Conservation (phyloP, 2,797 vertebrate species). For the Falco columbarius region DNA sequence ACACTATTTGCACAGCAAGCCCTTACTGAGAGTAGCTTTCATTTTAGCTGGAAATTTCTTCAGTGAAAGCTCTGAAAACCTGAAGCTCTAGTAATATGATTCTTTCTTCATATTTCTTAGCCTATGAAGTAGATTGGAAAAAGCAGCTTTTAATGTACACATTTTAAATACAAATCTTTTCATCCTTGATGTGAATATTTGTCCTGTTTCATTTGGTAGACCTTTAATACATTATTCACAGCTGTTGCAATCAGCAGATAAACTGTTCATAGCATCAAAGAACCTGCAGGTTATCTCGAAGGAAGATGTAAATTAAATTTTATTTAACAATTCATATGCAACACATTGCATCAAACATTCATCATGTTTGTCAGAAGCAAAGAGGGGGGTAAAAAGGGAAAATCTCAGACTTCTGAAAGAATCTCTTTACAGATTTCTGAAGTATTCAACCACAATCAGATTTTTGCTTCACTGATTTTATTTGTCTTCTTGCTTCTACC, state of each 20-base stretch:
- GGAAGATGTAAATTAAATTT: neutral
- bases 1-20: neutral
- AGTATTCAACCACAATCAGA: neutral
- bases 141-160: neutral
- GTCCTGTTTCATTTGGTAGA: neutral
- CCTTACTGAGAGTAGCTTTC: neutral
- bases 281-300: neutral
- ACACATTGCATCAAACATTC: neutral
- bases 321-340: neutral
- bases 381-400: neutral
- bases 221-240: neutral
- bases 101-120: neutral
- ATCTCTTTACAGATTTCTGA: neutral
- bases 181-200: neutral
- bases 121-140: neutral
- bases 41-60: conserved; percentile 1
- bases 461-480: neutral
- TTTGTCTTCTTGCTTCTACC: neutral
- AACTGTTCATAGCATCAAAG: neutral
- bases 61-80: neutral
- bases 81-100: neutral
- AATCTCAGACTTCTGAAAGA: neutral
- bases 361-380: neutral
- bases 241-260: neutral
- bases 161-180: neutral